These are phyloP conservation scores for Sarcophilus harrisii DNA, from an alignment of 2,797 vertebrate genomes.

Conservation along the genomic window DNA sequence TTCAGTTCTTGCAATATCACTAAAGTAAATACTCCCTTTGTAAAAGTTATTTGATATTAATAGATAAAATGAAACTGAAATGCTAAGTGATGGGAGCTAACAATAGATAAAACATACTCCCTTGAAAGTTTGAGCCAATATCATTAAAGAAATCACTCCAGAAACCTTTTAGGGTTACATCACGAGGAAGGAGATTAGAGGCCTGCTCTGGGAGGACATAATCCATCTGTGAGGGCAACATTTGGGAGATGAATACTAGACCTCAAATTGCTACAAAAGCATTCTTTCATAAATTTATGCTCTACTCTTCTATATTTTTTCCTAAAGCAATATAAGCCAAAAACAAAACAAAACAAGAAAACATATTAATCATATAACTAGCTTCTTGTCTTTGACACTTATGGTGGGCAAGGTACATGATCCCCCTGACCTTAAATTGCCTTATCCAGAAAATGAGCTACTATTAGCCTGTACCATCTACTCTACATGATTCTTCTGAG, in stretches of 20 bases:
- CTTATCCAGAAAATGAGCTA: background rate
- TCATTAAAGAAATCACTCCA: background rate
- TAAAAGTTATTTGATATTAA: background rate
- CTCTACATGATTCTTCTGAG: background rate
- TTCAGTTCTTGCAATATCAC: background rate
- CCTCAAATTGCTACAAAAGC: background rate
- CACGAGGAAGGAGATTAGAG: background rate
- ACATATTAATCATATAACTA: background rate
- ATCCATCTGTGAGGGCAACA: background rate
- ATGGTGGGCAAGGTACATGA: background rate
- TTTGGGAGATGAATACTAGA: background rate
- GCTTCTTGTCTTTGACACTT: background rate
- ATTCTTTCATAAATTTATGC: background rate
- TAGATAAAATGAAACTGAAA: background rate
- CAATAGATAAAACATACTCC: background rate
- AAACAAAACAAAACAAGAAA: background rate
- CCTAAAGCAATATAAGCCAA: background rate
- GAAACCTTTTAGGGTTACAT: background rate
- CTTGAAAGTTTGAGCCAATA: background rate
- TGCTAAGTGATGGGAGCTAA: background rate
- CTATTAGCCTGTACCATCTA: background rate
- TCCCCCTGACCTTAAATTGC: background rate
- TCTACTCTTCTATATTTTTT: background rate
- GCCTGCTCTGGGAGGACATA: background rate
- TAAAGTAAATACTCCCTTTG: background rate